These are phyloP conservation scores for Hippocampus guttulatus DNA, from an alignment of 2,113 vertebrate genomes.

Conservation along the genomic window DNA sequence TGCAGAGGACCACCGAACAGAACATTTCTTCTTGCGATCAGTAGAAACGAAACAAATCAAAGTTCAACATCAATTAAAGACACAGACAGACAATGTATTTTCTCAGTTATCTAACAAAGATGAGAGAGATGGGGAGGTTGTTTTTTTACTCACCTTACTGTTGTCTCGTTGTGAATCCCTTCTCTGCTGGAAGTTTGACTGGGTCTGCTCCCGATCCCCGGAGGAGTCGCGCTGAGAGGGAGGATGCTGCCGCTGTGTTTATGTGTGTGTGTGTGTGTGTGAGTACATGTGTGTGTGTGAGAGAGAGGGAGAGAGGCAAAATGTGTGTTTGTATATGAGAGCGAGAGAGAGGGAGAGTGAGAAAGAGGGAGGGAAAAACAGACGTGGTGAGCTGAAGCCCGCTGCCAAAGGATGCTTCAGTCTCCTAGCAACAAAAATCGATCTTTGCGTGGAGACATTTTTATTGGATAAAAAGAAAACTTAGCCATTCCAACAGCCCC, in stretches of 20 bases:
- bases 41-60: conserved; percentile 42
- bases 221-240: conserved; percentile 67
- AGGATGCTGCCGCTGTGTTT: conserved; percentile 58
- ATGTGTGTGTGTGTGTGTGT: conserved; percentile 19
- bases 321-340: conserved; percentile 17
- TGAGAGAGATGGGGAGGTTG: not conserved
- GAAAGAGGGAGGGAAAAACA: conserved; percentile 59
- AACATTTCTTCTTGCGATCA: conserved; percentile 16
- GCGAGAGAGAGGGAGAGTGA: conserved; percentile 12
- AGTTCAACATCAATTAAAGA: conserved; percentile 62
- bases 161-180: conserved; percentile 33
- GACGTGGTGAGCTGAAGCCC: conserved; percentile 67
- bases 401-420: conserved; percentile 80
- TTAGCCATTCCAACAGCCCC: conserved; percentile 58
- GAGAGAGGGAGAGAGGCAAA: conserved; percentile 11
- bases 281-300: conserved; percentile 8
- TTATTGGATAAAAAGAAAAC: conserved; percentile 76
- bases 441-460: conserved; percentile 71
- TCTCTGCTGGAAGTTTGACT: conserved; percentile 65
- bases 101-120: not conserved
- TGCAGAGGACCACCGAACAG: conserved; percentile 27
- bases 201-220: conserved; percentile 67
- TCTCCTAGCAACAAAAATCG: conserved; percentile 84
- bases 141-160: conserved; percentile 55
- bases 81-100: conserved; percentile 54